Conservation (phyloP, 1,140 invertebrate genomes). For the Drosophila nikananu region DNA sequence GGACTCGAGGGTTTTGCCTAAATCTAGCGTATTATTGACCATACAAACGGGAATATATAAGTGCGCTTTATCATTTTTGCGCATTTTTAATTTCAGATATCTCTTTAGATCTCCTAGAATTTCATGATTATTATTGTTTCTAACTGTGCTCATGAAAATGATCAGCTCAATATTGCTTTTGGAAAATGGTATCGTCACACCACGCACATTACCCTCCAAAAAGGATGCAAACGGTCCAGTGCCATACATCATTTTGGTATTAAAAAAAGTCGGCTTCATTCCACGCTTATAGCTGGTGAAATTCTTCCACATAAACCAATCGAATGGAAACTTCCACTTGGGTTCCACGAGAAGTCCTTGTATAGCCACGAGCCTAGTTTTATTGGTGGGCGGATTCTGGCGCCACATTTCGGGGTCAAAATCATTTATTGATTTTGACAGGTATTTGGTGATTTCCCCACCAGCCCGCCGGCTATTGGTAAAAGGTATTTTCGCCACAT, state of each 20-base stretch:
- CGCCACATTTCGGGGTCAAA: not conserved
- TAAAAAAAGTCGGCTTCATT: too few relatives aligned
- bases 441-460: not conserved
- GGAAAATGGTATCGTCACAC: slow-evolving; percentile 19
- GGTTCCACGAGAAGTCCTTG: not conserved
- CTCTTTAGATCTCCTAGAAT: slow-evolving; percentile 11
- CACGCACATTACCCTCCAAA: not conserved
- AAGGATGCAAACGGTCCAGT: not conserved
- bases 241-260: slow-evolving; percentile 18
- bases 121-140: not conserved
- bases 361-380: slow-evolving; percentile 1
- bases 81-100: not conserved
- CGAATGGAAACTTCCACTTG: not conserved
- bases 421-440: not conserved
- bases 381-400: not conserved
- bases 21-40: not conserved
- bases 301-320: not conserved
- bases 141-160: not conserved
- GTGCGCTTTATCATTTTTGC: not conserved
- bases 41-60: slow-evolving; percentile 20
- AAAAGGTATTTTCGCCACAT: slow-evolving; percentile 10
- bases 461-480: not conserved
- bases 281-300: not conserved
- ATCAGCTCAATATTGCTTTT: slow-evolving; percentile 11
- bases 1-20: not conserved